Base-by-base conservation (phyloP, 2,113 vertebrate genomes). In the Geococcyx californianus region DNA sequence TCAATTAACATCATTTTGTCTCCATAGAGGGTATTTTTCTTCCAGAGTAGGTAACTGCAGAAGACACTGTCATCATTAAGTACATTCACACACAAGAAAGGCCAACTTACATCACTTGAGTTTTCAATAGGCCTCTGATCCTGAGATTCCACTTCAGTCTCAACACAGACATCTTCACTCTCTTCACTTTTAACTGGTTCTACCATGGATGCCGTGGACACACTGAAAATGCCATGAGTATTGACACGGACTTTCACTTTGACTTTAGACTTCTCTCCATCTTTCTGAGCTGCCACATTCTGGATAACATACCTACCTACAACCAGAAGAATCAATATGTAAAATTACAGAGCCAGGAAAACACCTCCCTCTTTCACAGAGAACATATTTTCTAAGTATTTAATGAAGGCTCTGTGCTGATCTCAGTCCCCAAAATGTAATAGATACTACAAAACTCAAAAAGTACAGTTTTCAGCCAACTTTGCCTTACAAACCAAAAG, bases 241-340 rank as follows among this genome's bases (percentile, higher is more conserved):
- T 98, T 98, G 62, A 98, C 96, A 42, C 97, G 97, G 28, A 98
- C 98, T 93, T 98, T 98, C 45, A 98, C 98, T 91, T 98, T 98
- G 51, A 98, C 98, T 93, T 95, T 98, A 34, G 98, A 98, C 72
- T 98, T 98, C 67, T 98, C 98, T 89, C 98, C 98, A 52, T 98
- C 98, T 88, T 98, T 98, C 91, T 98, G 98, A 15, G 98, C 95
- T 85, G 97, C 97, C 87, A 99, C 97, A 59, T 98, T 98, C 95
- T 98, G 98, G 72, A 99, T 98, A 78, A 98, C 28, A 64, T 98
- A 98, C 67, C 98, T 98, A 49, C 98, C 98, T 99, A 88, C 36
- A 94, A 55, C 7, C 31, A 67, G 54, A 95, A 92, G 8, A 89
- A 84, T 9, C 9, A 45, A 51, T 36, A 63, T 13, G 6, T 24